Base-by-base conservation (phyloP, 2,888 invertebrate species). In the Colletes collaris region DNA sequence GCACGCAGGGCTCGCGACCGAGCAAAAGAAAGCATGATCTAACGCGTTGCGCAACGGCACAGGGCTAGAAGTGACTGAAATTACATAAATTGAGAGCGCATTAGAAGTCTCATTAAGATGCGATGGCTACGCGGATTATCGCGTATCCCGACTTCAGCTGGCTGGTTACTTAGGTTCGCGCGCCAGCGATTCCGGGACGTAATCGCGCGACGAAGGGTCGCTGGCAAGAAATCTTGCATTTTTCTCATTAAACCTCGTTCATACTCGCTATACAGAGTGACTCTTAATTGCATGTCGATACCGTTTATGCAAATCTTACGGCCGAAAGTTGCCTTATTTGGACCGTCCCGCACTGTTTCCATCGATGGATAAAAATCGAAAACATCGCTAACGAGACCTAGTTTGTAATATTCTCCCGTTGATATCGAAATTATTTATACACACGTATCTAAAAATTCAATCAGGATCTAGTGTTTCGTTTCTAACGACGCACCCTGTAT, bases 121-220 rank as follows among this genome's bases (percentile, higher is more conserved):
- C 65, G 68, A 77, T 76, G 46, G 68, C 40, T 53, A 44, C 37
- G 44, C 49, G 58, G 68, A 76, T 69, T 65, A 69, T 69, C 64
- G 56, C 60, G 56, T 37, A 59, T 55, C 44, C 37, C 58, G 87
- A 86, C 87, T 81, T 81, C 81, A 89, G 86, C 87, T 86, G 81
- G 79, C 73, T 79, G 53, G 79, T 88, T 87, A 87, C 87, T 87
- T 88, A 88, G 82, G 85, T 89, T 87, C 81, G 84, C 84, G 85
- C 85, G 79, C 76, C 82, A 77, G 81, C 87, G 83, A 85, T 6
- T 72, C 84, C 86, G 86, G 88, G 87, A 87, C 89, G 89, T 90
- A 90, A 91, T 91, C 88, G 89, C 87, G 80, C 73, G 46, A 53
- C 62, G 63, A 64, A 64, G 75, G 75, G 62, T 68, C 59, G 27